phyloP scores from a whole-genome alignment of 1,140 invertebrate species.

The Zaprionus inermis region DNA sequence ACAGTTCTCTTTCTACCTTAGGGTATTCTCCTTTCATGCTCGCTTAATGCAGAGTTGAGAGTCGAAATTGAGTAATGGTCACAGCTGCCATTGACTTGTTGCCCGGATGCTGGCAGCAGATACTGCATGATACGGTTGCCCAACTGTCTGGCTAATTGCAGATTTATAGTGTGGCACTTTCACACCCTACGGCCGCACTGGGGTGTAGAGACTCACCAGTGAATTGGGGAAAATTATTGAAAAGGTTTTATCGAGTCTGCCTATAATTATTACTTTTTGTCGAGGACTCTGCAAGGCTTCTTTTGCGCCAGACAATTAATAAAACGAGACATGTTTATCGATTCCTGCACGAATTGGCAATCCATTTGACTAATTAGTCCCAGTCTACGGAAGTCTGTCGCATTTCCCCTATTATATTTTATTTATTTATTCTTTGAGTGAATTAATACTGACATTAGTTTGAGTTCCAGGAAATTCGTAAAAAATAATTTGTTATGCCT shows the following conservation, averaged over 20 bases:
- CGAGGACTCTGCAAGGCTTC: not conserved
- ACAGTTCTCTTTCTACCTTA: not conserved
- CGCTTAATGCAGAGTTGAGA: not conserved
- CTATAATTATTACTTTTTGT: not conserved
- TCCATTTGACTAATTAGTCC: not conserved
- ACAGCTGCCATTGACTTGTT: constrained; percentile 2
- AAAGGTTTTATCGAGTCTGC: not conserved
- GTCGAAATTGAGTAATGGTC: constrained; percentile 1
- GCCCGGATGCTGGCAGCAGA: not conserved
- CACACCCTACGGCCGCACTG: not conserved
- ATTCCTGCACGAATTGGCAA: not conserved
- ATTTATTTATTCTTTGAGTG: too few relatives aligned
- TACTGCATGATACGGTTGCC: constrained; percentile 10
- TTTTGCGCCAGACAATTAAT: not conserved
- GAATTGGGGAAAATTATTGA: not conserved
- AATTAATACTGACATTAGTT: too few relatives aligned
- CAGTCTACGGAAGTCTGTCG: too few relatives aligned
- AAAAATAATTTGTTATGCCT: constrained; percentile 9
- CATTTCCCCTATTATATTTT: too few relatives aligned
- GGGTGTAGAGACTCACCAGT: not conserved
- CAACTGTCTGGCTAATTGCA: constrained; percentile 16
- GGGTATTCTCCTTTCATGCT: not conserved
- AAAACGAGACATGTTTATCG: constrained; percentile 2
- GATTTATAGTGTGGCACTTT: constrained; percentile 10
- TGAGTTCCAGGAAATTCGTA: not conserved